Base-by-base conservation (phyloP, 2,888 invertebrate species). In the Microctonus aethiopoides region DNA sequence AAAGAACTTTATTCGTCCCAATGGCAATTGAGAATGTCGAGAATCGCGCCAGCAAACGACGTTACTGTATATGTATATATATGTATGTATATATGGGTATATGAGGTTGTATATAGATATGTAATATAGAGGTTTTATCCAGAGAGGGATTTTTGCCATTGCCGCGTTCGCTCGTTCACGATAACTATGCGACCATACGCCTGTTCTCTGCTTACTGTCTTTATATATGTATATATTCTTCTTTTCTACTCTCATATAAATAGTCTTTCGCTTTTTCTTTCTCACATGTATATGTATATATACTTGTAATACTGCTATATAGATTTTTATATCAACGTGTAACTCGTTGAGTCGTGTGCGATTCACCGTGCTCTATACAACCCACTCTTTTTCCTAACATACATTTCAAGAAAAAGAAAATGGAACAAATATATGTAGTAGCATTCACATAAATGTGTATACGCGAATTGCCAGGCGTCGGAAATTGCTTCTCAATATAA, bases 401-500 rank as follows among this genome's bases (percentile, higher is more conserved):
- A 62, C 32, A 54, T 24, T 46, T n/a, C 34, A 51, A 67, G 22
- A 67, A 60, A 71, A 24, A 68, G 61, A 57, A 68, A 70, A 67
- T 32, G 32, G 52, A 26, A 26, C 5, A 26, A 20, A 41, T 26
- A 46, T 46, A 46, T 46, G 46, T 51, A n/a, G 22, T 3, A 24
- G 59, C 29, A 68, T 67, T 62, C 66, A 61, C 60, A 63, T 46
- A 6, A 76, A 72, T 75, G 68, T 67, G n/a, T 16, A n/a, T 16
- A 16, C 16, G 63, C 54, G 70, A 72, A 69, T 76, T 73, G 71
- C 70, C 62, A 70, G 62, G 60, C 59, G 72, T 70, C 71, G 56
- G 71, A 72, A 68, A 68, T 68, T 62, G 62, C 61, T 62, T 62
- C 39, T 32, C 61, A 39, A 62, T 68, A 10, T 16, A 24, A 26